These are phyloP conservation scores for Ormia ochracea DNA, from an alignment of 2,888 invertebrate species.

Conservation along the genomic window DNA sequence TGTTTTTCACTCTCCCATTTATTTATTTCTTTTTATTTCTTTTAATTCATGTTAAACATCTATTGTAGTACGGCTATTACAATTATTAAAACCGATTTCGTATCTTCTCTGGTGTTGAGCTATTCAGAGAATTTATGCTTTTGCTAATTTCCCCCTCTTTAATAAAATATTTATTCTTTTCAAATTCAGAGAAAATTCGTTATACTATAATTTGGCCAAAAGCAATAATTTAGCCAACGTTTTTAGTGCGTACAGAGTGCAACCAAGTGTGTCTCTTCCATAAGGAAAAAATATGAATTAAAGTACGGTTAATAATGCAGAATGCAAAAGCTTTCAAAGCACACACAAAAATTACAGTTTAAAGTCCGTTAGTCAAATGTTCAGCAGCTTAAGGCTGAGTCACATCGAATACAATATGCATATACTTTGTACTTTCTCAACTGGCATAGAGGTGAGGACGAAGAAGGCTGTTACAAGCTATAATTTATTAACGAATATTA, in stretches of 20 bases:
- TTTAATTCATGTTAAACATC: slow-evolving; percentile 33
- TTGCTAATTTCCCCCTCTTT: not conserved
- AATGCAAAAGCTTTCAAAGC: not conserved
- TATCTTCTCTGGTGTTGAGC: not conserved
- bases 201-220: slow-evolving; percentile 19
- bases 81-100: slow-evolving; percentile 22
- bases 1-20: not conserved
- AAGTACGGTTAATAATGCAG: not conserved
- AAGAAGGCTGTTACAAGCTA: no score
- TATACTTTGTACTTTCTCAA: no score
- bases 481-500: no score
- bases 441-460: no score
- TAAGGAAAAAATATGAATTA: not conserved
- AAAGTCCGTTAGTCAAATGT: slow-evolving; percentile 24
- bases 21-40: no score
- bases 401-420: no score
- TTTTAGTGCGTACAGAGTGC: not conserved
- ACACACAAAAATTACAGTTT: slow-evolving; percentile 24
- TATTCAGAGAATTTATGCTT: not conserved
- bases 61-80: slow-evolving; percentile 37
- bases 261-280: not conserved
- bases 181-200: not conserved
- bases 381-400: not conserved
- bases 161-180: slow-evolving; percentile 5
- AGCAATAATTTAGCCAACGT: slow-evolving; percentile 5